Evolutionary conservation across 2,113 vertebrate species (phyloP).

Genomic region (Tauraco erythrolophus): DNA sequence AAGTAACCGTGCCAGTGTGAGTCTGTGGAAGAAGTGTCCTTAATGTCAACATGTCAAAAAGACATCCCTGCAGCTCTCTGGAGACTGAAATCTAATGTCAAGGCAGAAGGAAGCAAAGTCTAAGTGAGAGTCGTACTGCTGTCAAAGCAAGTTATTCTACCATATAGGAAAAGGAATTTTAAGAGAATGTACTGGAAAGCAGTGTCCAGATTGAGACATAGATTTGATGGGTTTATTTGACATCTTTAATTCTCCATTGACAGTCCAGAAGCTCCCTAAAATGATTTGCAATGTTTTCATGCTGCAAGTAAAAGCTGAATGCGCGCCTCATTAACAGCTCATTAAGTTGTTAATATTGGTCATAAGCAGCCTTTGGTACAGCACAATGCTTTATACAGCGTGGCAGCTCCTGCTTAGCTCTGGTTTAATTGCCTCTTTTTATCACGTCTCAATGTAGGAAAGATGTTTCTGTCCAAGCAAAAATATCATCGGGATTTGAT

Average conservation of each 20-base stretch:
- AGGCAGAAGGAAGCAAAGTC: conserved; percentile 51
- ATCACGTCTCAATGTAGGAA: not conserved
- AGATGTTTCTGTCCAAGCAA: not conserved
- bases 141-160: conserved; percentile 61
- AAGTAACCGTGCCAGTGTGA: not conserved
- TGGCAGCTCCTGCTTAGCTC: conserved; percentile 43
- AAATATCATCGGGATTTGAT: not conserved
- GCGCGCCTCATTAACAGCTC: conserved; percentile 72
- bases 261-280: conserved; percentile 55
- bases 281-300: conserved; percentile 68
- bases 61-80: conserved; percentile 51
- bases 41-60: conserved; percentile 62
- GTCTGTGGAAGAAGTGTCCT: conserved; percentile 61
- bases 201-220: conserved; percentile 52
- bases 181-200: conserved; percentile 34
- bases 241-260: conserved; percentile 54
- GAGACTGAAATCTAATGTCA: conserved; percentile 58
- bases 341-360: conserved; percentile 76
- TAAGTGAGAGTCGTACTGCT: conserved; percentile 6
- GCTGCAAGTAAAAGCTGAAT: conserved; percentile 65
- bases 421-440: conserved; percentile 48
- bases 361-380: conserved; percentile 65
- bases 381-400: conserved; percentile 30
- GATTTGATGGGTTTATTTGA: conserved; percentile 52
- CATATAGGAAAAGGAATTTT: conserved; percentile 27